Evolutionary conservation across 1,140 invertebrate species (phyloP).

Genomic region (Nautilus pompilius): DNA sequence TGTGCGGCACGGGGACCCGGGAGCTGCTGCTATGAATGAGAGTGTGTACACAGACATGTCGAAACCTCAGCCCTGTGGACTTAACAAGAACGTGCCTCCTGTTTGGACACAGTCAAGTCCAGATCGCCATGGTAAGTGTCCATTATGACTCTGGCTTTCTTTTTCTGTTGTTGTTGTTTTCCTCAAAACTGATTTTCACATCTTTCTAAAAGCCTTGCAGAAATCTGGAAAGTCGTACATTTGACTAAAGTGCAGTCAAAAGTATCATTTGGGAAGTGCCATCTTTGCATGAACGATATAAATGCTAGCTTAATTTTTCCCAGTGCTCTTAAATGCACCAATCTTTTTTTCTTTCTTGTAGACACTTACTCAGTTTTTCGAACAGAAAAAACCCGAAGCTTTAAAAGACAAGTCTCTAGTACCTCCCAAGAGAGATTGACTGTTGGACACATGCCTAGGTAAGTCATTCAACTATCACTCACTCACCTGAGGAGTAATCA

Average conservation of each 20-base stretch:
- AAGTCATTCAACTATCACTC: no score
- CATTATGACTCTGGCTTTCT: background rate
- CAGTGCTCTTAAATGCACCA: background rate
- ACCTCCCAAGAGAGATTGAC: no score
- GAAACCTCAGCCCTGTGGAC: background rate
- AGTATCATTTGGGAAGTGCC: background rate
- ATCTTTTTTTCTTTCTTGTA: background rate
- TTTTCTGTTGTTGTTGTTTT: background rate
- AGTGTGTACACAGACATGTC: background rate
- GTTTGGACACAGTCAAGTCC: background rate
- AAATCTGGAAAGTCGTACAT: background rate
- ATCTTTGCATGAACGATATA: background rate
- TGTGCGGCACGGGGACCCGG: background rate
- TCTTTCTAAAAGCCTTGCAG: background rate
- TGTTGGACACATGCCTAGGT: no score
- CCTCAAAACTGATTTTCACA: background rate
- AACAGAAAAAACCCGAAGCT: constrained; percentile 16
- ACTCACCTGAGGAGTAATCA: no score
- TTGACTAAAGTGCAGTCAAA: background rate
- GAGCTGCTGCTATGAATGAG: background rate
- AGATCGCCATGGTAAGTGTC: background rate
- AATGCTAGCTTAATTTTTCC: background rate
- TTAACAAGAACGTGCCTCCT: background rate
- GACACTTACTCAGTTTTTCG: constrained; percentile 15
- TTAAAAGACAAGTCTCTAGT: constrained; percentile 11